phyloP scores from a whole-genome alignment of 1,140 invertebrate species.

The Penaeus vannamei region DNA sequence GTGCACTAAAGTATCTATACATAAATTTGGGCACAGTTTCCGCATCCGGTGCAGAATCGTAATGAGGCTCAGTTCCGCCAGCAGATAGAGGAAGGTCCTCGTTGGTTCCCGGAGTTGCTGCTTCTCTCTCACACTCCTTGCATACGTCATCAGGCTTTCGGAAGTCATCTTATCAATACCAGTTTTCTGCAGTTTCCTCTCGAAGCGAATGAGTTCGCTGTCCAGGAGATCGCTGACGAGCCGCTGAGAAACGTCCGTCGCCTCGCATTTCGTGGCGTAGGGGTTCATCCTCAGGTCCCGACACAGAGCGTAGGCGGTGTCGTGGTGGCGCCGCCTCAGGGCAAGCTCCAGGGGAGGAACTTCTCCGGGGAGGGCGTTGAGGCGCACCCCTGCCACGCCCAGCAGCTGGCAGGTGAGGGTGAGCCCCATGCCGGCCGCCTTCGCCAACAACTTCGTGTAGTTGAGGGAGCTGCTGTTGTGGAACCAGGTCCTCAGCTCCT shows the following conservation, averaged over 20 bases:
- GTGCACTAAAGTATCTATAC: constrained; percentile 44
- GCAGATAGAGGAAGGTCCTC: constrained; percentile 42
- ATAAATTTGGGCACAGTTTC: not conserved
- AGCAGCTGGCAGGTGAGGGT: constrained; percentile 59
- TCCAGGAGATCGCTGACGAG: constrained; percentile 36
- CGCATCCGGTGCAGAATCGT: constrained; percentile 41
- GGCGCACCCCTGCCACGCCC: constrained; percentile 51
- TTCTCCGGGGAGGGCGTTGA: constrained; percentile 42
- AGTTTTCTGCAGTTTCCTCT: constrained; percentile 48
- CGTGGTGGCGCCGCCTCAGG: not conserved
- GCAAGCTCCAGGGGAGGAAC: constrained; percentile 39
- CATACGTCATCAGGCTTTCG: constrained; percentile 31
- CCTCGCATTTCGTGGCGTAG: not conserved
- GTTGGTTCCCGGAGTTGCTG: constrained; percentile 26
- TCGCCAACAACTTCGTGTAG: constrained; percentile 37
- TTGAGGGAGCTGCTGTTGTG: constrained; percentile 3
- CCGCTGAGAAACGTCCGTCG: constrained; percentile 24
- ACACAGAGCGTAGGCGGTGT: constrained; percentile 53
- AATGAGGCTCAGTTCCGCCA: constrained; percentile 52
- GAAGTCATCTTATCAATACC: constrained; percentile 5
- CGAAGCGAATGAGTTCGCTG: constrained; percentile 48
- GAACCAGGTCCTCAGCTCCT: constrained; percentile 42
- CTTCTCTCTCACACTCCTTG: not conserved
- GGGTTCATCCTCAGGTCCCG: constrained; percentile 59
- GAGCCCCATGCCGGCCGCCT: constrained; percentile 39